Conservation (phyloP, 1,140 invertebrate genomes). For the Idris sp. region DNA sequence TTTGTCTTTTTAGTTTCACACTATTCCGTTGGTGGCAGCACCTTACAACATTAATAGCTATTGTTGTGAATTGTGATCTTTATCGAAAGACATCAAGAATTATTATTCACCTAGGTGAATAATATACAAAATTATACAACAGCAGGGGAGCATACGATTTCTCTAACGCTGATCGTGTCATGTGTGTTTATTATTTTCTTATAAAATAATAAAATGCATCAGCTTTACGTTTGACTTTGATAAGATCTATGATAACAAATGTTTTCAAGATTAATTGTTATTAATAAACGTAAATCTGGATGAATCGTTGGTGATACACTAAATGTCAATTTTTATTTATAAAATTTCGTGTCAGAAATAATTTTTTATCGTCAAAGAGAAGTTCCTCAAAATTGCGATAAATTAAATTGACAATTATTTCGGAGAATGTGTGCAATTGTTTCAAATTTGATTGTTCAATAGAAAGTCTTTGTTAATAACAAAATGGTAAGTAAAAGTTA, state of each 20-base stretch:
- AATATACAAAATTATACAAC: conserved; percentile 3
- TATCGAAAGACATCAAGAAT: neutral
- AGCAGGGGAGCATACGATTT: conserved; percentile 2
- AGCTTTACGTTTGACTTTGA: neutral
- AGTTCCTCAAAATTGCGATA: too few species aligned
- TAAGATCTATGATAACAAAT: neutral
- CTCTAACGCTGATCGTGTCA: neutral
- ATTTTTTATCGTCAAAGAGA: too few species aligned
- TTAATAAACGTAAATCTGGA: too few species aligned
- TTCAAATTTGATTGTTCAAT: neutral
- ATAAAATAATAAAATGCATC: neutral
- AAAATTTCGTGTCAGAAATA: neutral
- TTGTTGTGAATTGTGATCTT: too few species aligned
- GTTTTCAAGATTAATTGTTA: neutral
- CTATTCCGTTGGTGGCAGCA: too few species aligned
- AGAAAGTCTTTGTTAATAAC: conserved; percentile 7
- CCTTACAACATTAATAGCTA: too few species aligned
- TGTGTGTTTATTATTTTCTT: conserved; percentile 9
- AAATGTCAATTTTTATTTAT: conserved; percentile 1
- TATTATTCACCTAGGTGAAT: neutral
- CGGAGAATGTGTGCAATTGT: too few species aligned
- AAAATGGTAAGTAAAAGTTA: conserved; percentile 19
- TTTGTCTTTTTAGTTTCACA: too few species aligned
- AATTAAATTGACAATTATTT: too few species aligned
- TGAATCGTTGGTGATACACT: neutral